These are phyloP conservation scores for Drosophila tanythrix DNA, from an alignment of 2,888 invertebrate species.

Conservation along the genomic window DNA sequence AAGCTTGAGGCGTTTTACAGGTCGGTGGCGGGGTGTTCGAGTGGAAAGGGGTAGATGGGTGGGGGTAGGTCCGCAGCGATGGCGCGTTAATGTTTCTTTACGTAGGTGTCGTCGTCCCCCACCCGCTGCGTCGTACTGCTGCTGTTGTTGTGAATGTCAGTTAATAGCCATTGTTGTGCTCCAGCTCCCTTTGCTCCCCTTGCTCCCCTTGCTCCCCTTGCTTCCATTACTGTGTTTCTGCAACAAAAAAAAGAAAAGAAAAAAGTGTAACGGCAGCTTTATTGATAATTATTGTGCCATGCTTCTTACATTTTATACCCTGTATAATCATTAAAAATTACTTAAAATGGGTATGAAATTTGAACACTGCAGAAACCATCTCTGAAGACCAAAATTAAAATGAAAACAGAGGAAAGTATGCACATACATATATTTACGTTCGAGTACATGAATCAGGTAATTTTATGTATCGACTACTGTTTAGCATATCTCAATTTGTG, in stretches of 20 bases:
- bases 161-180: slow-evolving; percentile 73
- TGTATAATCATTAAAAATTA: not conserved
- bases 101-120: slow-evolving; percentile 55
- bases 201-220: not conserved
- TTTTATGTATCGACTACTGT: not conserved
- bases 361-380: not conserved
- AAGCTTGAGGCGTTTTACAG: slow-evolving; percentile 43
- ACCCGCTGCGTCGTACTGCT: not conserved
- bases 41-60: not conserved
- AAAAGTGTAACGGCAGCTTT: slow-evolving; percentile 61
- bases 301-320: slow-evolving; percentile 50
- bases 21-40: not conserved
- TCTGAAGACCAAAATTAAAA: not conserved
- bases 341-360: not conserved
- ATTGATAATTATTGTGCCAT: slow-evolving; percentile 79
- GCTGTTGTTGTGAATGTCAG: slow-evolving; percentile 66
- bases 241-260: slow-evolving; percentile 9
- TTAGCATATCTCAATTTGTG: not conserved
- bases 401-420: not conserved
- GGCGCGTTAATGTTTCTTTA: slow-evolving; percentile 77
- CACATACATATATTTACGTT: not conserved
- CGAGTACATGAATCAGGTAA: not conserved
- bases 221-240: not conserved
- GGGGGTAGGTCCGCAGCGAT: slow-evolving; percentile 40
- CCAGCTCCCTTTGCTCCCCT: slow-evolving; percentile 8